Conservation (phyloP, 2,113 vertebrate species). For the Phodopus roborovskii region DNA sequence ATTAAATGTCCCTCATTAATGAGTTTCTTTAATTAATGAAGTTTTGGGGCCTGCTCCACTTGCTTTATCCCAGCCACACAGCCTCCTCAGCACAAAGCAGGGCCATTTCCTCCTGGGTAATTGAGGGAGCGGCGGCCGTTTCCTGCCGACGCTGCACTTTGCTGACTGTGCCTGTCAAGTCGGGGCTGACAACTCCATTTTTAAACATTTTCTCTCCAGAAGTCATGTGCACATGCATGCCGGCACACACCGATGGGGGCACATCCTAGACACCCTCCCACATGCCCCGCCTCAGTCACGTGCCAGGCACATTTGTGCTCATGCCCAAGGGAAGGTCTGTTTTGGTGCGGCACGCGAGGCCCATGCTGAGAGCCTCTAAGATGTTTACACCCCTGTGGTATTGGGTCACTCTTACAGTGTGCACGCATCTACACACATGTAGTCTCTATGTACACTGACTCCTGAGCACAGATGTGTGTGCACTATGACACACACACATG, state of each 20-base stretch:
- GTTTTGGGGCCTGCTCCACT: slow-evolving; percentile 88
- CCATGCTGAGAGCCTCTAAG: accelerated
- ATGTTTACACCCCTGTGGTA: not conserved
- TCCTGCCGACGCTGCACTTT: slow-evolving; percentile 88
- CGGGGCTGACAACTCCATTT: slow-evolving; percentile 82
- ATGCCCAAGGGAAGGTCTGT: not conserved
- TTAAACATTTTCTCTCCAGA: slow-evolving; percentile 77
- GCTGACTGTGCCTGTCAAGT: slow-evolving; percentile 83
- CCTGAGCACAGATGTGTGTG: not conserved
- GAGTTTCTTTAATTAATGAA: slow-evolving; percentile 90
- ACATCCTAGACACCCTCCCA: not conserved
- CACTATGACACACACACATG: too few relatives aligned
- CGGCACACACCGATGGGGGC: not conserved
- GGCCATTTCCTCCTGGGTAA: slow-evolving; percentile 85
- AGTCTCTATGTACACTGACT: too few relatives aligned
- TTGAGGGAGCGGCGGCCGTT: slow-evolving; percentile 75
- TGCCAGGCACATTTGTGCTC: accelerated
- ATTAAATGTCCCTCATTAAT: slow-evolving; percentile 90
- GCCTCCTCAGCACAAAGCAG: slow-evolving; percentile 89
- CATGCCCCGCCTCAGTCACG: not conserved
- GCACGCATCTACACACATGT: not conserved
- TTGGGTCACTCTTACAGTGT: not conserved
- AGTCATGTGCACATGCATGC: not conserved
- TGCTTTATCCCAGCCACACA: slow-evolving; percentile 83
- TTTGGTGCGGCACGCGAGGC: not conserved